phyloP scores from a whole-genome alignment of 2,113 vertebrate species.

The Protomyctophum bolini region DNA sequence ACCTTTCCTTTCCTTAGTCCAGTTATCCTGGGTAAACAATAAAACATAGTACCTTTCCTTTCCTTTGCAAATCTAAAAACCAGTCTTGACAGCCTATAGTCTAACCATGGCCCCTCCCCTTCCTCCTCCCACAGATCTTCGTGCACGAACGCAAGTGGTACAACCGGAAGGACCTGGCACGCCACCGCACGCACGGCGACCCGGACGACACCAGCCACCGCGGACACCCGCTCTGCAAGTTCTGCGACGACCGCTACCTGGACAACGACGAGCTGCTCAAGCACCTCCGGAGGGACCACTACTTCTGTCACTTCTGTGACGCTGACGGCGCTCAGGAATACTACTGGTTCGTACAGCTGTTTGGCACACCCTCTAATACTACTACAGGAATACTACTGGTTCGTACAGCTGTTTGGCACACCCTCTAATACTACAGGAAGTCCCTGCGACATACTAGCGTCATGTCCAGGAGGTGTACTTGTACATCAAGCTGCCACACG shows the following conservation, averaged over 20 bases:
- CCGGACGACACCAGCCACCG: conserved; percentile 95
- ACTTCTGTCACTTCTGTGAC: conserved; percentile 98
- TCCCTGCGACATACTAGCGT: too few relatives aligned
- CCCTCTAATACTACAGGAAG: too few relatives aligned
- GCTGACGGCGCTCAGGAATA: conserved; percentile 97
- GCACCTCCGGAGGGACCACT: conserved; percentile 93
- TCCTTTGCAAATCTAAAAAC: too few relatives aligned
- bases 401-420: background rate
- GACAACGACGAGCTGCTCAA: conserved; percentile 97
- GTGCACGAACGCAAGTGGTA: conserved; percentile 95
- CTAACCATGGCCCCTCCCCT: too few relatives aligned
- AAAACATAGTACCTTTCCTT: too few relatives aligned
- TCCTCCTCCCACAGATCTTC: conserved; percentile 86
- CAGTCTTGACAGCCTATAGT: too few relatives aligned
- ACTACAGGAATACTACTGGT: conserved; percentile 99
- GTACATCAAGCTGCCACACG: too few relatives aligned
- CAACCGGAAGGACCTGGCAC: conserved; percentile 92
- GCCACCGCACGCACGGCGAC: conserved; percentile 92
- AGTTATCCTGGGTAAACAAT: too few relatives aligned
- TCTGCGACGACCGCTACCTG: conserved; percentile 94
- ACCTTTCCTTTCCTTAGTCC: too few relatives aligned
- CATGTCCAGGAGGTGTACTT: too few relatives aligned
- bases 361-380: background rate
- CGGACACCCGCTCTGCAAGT: conserved; percentile 96
- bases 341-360: conserved; percentile 81